Base-by-base conservation (phyloP, 1,140 invertebrate genomes). In the Caerostris darwini region DNA sequence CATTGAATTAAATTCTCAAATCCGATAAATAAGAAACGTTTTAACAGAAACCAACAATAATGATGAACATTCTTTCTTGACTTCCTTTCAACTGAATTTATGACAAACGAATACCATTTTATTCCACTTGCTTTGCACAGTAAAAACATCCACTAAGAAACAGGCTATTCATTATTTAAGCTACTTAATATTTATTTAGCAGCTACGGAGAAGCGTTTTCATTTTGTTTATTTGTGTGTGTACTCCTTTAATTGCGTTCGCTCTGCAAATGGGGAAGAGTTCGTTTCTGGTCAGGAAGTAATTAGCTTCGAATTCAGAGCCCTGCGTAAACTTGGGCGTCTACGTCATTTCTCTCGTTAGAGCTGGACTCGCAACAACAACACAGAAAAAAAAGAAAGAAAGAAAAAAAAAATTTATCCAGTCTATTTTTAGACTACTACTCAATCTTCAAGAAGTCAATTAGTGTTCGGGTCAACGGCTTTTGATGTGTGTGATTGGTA, bases 401-500 rank as follows among this genome's bases (percentile, higher is more conserved):
- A 34, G 34, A 34, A 34, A 34, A 34, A 34, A 34, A 34, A 34
- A 34, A 34, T 1, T 34, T 34, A 34, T 34, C 34, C 34, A 2
- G 0, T 34, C 71, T 77, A 77, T 77, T 77, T 77, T 50, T 77
- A 77, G 34, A 50, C 71, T 50, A 12, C 34, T 77, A 53, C 71
- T 77, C 34, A 77, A 50, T 77, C 71, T 53, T 77, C 34, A 50
- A 77, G 71, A 77, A 77, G 34, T 77, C 53, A 77, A 77, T 77
- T 50, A 53, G 71, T 77, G 53, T 50, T 77, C 71, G 19, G 4
- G 19, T 12, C 19, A 77, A 77, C 7, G 71, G 50, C 69, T 77
- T 10, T 77, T 8, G 3, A 77, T 77, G 53, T 5, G 53, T 5
- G 4, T 50, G 34, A 77, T 14, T 77, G 10, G 61, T 10, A 4